Base-by-base conservation (phyloP, 2,797 vertebrate species). In the Sarcophilus harrisii region DNA sequence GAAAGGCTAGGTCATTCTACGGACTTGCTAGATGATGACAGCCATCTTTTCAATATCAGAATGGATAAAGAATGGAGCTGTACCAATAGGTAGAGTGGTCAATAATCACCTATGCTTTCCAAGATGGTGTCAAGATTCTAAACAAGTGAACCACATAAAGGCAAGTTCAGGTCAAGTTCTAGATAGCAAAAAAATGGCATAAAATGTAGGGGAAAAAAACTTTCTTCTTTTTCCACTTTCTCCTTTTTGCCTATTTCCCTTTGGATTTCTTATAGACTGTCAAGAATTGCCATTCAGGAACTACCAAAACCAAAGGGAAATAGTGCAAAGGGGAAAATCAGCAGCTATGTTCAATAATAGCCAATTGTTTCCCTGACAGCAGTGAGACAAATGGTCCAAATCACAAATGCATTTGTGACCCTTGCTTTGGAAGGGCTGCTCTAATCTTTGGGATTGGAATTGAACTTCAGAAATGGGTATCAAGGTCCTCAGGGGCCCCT, bases 381-480 rank as follows among this genome's bases (percentile, higher is more conserved):
- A 92, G 73, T 94, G 59, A 94, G 1, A 97, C 92, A 98, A 98
- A 98, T 94, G 28, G 96, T 54, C 89, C 97, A 96, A 93, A 97
- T 91, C 3, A 21, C 97, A 97, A 97, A 97, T 97, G 97, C 97
- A 97, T 98, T 97, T 97, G 98, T 97, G 62, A 92, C 57, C n/a
- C 16, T 1, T 30, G 94, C 97, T 98, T 97, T 96, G 62, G 24
- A 97, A 98, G 95, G 97, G 16, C 24, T 95, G 58, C 32, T 97
- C 94, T 91, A 92, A 94, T 95, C 91, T 97, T 54, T 94, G 96
- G 92, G 94, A 96, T 30, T 95, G 95, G 93, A 98, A 98, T 96
- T 97, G 96, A 93, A 98, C 97, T 98, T 97, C 97, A 96, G 96
- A 97, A 98, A 97, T 95, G 96, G 95, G 92, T 91, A 91, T 57